A percentile compares a stretch with the other conserved stretches of the same genome.
Evolutionary conservation across 2,888 invertebrate genomes (phyloP).

Genomic region (Aricia artaxerxes): DNA sequence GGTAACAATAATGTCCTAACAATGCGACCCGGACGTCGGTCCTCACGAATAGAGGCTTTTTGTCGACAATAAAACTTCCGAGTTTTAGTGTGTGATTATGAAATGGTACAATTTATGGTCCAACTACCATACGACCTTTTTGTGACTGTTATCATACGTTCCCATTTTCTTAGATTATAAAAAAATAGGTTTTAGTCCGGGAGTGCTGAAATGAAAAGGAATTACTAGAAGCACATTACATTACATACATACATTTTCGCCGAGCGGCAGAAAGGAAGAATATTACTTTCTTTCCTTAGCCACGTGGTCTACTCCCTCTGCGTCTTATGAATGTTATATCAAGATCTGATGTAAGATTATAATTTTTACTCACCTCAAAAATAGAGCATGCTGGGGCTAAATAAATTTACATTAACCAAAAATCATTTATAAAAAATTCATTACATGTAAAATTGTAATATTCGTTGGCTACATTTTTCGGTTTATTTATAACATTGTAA

Average conservation of each 20-base stretch:
- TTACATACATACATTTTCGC: too few species aligned
- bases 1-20: slow-evolving; percentile 19
- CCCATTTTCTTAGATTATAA: too few species aligned
- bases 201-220: too few species aligned
- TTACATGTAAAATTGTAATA: background rate
- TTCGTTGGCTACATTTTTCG: background rate
- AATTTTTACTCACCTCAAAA: too few species aligned
- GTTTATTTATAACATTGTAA: background rate
- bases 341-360: too few species aligned
- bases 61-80: background rate
- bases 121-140: background rate
- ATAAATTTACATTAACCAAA: background rate
- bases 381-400: too few species aligned
- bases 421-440: background rate
- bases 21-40: slow-evolving; percentile 9
- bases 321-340: too few species aligned
- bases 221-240: too few species aligned
- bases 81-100: slow-evolving; percentile 18
- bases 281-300: too few species aligned
- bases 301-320: too few species aligned
- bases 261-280: too few species aligned
- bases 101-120: slow-evolving; percentile 4
- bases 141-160: background rate
- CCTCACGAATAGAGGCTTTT: background rate
- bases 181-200: too few species aligned